Evolutionary conservation across 2,888 invertebrate species (phyloP), one percentile per base, ranked within the genome.

Genomic region (Harpagoxenus sublaevis): DNA sequence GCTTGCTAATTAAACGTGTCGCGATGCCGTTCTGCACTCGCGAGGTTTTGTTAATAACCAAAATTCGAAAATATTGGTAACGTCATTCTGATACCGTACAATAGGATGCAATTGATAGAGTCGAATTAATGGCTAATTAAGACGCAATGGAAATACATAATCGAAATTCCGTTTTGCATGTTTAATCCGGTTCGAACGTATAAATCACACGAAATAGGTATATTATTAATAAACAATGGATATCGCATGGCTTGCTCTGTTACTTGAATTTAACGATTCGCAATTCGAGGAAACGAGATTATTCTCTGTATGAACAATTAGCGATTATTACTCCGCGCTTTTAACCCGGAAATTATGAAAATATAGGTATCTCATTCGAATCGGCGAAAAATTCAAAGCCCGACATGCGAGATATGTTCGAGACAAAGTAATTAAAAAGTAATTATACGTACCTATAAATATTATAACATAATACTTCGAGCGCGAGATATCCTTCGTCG

Each of bases 71-170:
- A 63, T 63, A 23, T 63, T 42, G 35, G 42, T 42, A 12, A 63
- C 63, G 23, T 42, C 23, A 42, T 42, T 42, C 39, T 12, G 39
- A 63, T 42, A 12, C 31, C 35, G 62, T 15, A 10, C 39, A 10
- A 12, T 3, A 42, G 39, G 23, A 42, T 42, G 0, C 1, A 63
- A 63, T 42, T 42, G 39, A 42, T 42, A 63, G 42, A n/a, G 39
- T 42, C 23, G 39, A 63, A 63, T 63, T 39, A 63, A 63, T 23
- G 39, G 39, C 12, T 63, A 42, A 63, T 63, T 63, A 63, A 63
- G 42, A 63, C 63, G 39, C 63, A 63, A 63, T 63, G n/a, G 15
- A 63, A 63, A 63, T 42, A 42, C 39, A 42, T 63, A 63, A 63
- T 23, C n/a, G 39, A 39, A 63, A 42, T 63, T 39, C 6, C 42